Evolutionary conservation across 2,113 vertebrate species (phyloP), one percentile per base, ranked within the genome.

Genomic region (Dasyprocta punctata): DNA sequence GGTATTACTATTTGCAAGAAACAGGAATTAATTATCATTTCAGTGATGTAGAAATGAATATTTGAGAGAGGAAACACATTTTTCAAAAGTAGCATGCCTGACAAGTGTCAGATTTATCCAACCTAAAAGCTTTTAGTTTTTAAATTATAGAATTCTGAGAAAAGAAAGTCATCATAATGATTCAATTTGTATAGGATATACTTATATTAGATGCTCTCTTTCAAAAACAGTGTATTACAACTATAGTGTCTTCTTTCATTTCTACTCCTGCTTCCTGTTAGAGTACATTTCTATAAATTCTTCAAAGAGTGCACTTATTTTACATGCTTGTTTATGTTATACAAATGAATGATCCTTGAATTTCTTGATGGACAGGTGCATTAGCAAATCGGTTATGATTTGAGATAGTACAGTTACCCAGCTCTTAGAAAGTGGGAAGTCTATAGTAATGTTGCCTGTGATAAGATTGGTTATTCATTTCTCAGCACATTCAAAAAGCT

Each of bases 381-480:
- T 52, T 78, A 97, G 81, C 87, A 97, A 97, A 82, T 97, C 93
- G 94, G 96, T 98, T 97, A 82, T 88, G 36, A 90, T 97, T 94
- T 93, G 22, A 52, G 2, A 47, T 94, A 97, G 97, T 90, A 97
- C 86, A 0, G 0, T 96, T 22, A 20, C 58, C 65, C 93, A 98
- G 95, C 86, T 98, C 96, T 95, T 92, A 97, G 73, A 19, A 41
- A 93, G 85, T 90, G 87, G 61, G 77, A 96, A 47, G 96, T 96
- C 49, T 97, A 89, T 90, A 81, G 98, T 98, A 98, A 96, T 28
- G 54, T 80, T 90, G 89, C 36, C 89, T 97, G n/a, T 91, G 44
- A 49, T 93, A 93, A 92, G 41, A 89, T 92, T 96, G 19, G 82
- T 92, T 97, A 93, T 98, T 98, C 97, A 93, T 97, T 97, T 97